A percentile compares a stretch with the other conserved stretches of the same genome.
Evolutionary conservation across 1,140 invertebrate species (phyloP).

Genomic region (Neotoxoptera formosana): DNA sequence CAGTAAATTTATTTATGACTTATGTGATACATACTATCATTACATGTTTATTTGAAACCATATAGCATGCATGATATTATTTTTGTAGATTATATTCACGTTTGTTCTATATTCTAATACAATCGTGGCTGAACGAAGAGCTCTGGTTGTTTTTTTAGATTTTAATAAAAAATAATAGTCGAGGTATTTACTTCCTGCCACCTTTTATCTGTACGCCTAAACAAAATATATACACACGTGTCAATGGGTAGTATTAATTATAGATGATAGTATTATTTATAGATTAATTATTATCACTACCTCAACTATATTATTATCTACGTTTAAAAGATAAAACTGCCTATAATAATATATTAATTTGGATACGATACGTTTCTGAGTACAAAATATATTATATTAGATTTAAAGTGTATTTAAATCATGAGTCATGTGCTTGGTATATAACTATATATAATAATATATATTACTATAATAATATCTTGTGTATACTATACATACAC

Average conservation of each 20-base stretch:
- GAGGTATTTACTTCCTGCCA: background rate
- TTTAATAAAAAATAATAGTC: background rate
- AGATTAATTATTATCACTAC: conserved; percentile 7
- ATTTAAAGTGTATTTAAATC: background rate
- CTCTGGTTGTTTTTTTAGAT: background rate
- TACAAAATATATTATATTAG: background rate
- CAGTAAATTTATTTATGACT: no score
- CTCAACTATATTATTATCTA: background rate
- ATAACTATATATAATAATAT: no score
- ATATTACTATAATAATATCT: no score
- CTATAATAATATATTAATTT: no score
- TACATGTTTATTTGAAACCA: background rate
- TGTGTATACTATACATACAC: no score
- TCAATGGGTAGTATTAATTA: background rate
- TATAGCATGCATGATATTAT: background rate
- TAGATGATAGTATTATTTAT: background rate
- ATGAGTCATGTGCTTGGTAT: background rate
- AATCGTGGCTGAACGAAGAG: background rate
- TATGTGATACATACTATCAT: no score
- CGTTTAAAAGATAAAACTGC: background rate
- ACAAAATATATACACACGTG: background rate
- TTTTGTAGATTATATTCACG: background rate
- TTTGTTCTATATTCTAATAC: background rate
- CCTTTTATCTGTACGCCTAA: background rate
- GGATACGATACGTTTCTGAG: no score